Evolutionary conservation across 2,113 vertebrate species (phyloP).

Genomic region (Muscicapa adusta): DNA sequence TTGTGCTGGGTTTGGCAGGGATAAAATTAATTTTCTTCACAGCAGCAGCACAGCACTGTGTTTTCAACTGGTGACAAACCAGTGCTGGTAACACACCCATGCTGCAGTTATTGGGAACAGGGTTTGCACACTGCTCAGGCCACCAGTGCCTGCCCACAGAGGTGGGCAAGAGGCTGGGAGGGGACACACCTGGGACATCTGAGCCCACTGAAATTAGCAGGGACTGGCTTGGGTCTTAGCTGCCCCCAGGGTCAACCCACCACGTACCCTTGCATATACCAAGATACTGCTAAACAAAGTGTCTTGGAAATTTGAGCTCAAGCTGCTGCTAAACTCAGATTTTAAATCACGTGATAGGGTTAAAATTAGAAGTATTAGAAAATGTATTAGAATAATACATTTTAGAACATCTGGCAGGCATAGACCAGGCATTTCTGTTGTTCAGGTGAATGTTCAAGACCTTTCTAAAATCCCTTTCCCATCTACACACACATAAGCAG

Average conservation of each 20-base stretch:
- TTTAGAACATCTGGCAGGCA: neutral
- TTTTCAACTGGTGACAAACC: neutral
- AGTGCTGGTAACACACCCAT: neutral
- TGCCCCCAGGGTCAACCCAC: neutral
- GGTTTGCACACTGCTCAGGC: neutral
- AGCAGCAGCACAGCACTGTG: neutral
- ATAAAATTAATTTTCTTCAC: neutral
- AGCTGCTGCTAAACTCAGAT: neutral
- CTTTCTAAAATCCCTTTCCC: neutral
- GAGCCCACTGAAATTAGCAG: neutral
- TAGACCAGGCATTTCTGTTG: neutral
- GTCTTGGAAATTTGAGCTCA: neutral
- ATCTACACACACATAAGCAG: neutral
- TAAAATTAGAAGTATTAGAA: neutral
- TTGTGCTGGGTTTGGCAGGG: neutral
- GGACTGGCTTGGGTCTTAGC: neutral
- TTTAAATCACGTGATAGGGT: neutral
- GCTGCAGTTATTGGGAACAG: neutral
- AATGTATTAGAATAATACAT: neutral
- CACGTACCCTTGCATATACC: too few relatives aligned
- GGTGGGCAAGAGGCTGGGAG: neutral
- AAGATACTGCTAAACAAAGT: neutral
- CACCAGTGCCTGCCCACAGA: neutral
- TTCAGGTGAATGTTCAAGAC: neutral
- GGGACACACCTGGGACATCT: neutral